Percentiles rank a stretch among this genome's conserved stretches.
phyloP scores from a whole-genome alignment of 2,113 vertebrate species.

The Charadrius vociferus region DNA sequence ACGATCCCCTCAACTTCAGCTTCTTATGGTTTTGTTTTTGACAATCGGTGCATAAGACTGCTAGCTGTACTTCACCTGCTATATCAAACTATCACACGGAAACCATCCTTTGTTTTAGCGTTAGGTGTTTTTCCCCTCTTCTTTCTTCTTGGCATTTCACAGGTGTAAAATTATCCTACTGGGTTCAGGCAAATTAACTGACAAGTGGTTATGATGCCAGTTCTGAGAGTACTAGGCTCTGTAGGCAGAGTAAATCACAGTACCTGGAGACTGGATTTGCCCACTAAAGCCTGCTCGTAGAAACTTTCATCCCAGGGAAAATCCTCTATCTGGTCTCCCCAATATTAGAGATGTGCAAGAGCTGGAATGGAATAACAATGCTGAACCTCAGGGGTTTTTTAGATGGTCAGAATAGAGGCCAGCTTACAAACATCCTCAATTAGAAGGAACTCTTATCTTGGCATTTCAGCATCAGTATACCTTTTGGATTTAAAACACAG shows the following conservation, averaged over 20 bases:
- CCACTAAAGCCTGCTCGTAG: background rate
- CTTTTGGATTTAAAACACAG: no score
- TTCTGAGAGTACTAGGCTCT: background rate
- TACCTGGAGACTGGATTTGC: background rate
- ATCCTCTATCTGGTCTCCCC: no score
- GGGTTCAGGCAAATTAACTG: rapidly evolving
- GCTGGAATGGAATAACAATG: no score
- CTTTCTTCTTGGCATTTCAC: background rate
- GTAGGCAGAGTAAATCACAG: background rate
- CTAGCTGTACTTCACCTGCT: background rate
- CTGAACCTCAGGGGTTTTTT: no score
- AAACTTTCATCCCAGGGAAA: no score
- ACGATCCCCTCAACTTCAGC: background rate
- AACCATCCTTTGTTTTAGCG: background rate
- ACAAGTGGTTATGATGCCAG: background rate
- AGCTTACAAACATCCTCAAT: no score
- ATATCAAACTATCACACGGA: background rate
- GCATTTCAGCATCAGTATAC: no score
- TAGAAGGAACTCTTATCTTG: no score
- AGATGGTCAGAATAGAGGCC: no score
- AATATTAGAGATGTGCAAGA: no score
- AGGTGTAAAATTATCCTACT: background rate
- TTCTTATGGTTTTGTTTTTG: background rate
- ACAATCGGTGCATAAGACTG: no score
- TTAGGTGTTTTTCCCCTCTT: background rate